Evolutionary conservation across 1,140 invertebrate species (phyloP), one percentile per base, ranked within the genome.

Genomic region (Archegozetes longisetosus): DNA sequence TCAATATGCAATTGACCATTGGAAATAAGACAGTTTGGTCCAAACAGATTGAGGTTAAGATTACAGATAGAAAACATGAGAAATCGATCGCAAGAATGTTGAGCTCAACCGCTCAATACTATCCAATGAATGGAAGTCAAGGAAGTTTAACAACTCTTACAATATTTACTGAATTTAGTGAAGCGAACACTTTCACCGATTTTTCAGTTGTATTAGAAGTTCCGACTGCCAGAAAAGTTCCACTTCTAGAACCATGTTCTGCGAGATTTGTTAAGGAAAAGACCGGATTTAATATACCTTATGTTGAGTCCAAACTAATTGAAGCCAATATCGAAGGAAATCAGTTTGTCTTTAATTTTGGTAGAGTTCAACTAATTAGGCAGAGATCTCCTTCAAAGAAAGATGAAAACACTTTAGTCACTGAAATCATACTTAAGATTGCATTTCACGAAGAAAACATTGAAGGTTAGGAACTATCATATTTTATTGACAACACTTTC

Each of bases 271-370:
- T 62, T 51, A 61, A 63, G 1, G 61, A 62, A 51, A 46, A 60
- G 48, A 61, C 23, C n/a, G 65, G 63, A 13, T 64, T 66, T 29
- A 64, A 67, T 48, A 55, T 67, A 14, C 62, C 64, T 1, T 67
- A 64, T 26, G 58, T 64, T 13, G 59, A 63, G 26, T 57, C 60
- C 4, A 57, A 61, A 3, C 60, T 56, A 47, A 57, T 65, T 3
- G 61, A 62, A 26, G 55, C 63, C 0, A 61, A 58, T 23, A 53
- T 57, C 13, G 55, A 53, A 0, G 59, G 59, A 17, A 55, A 49
- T 22, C 57, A 63, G 25, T 64, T 62, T 26, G 2, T 61, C 2
- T 61, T 67, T 28, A 53, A 52, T 27, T 62, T 67, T 52, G 65
- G 65, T 49, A 58, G 66, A 40, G 61, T 67, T 23, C 61, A 66